Evolutionary conservation across 2,888 invertebrate species (phyloP).

Genomic region (Beris chalybata): DNA sequence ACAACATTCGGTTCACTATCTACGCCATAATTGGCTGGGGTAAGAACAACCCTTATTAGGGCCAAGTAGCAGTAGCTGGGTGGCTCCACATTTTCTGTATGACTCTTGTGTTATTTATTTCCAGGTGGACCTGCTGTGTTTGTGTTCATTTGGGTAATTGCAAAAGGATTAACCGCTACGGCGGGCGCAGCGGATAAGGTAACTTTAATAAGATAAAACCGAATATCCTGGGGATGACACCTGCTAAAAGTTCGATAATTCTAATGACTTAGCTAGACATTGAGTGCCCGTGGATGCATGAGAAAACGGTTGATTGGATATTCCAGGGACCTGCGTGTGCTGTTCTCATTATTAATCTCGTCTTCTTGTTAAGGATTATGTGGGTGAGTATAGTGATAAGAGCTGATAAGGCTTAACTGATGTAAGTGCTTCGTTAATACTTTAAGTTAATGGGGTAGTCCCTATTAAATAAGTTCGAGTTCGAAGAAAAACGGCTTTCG

Average conservation of each 20-base stretch:
- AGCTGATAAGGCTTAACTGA: neutral
- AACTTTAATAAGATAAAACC: constrained; percentile 3
- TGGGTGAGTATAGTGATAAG: constrained; percentile 67
- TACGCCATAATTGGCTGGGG: constrained; percentile 87
- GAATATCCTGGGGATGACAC: neutral
- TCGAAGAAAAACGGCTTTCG: neutral
- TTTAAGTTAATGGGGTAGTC: neutral
- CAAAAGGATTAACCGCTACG: constrained; percentile 51
- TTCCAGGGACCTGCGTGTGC: constrained; percentile 81
- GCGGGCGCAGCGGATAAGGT: constrained; percentile 39
- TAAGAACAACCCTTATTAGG: constrained; percentile 58
- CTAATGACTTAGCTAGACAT: constrained; percentile 53
- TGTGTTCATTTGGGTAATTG: constrained; percentile 52
- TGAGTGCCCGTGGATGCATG: constrained; percentile 79
- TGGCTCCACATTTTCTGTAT: no score
- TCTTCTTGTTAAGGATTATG: constrained; percentile 84
- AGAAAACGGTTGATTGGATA: constrained; percentile 82
- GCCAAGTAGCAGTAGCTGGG: no score
- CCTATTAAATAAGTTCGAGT: neutral
- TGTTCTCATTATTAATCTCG: constrained; percentile 79
- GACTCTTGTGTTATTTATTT: neutral
- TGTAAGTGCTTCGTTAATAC: no score
- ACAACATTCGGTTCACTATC: constrained; percentile 78
- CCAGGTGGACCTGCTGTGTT: constrained; percentile 54
- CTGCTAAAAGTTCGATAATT: neutral